phyloP scores from a whole-genome alignment of 2,797 vertebrate species.

The Micropoecilia bifurca region DNA sequence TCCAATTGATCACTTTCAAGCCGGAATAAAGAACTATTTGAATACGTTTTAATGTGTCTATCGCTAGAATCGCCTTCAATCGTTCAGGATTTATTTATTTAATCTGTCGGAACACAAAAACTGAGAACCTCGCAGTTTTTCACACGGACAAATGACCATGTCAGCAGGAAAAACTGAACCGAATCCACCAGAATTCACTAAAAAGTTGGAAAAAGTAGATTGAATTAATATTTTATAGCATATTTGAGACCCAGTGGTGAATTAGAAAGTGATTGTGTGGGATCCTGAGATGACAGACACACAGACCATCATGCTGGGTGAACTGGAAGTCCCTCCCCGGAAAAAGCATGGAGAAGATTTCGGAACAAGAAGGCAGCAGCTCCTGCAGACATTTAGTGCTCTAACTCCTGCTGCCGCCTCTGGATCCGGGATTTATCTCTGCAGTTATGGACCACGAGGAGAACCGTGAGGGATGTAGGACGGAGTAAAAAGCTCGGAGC shows the following conservation, averaged over 20 bases:
- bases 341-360: conserved; percentile 64
- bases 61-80: background rate
- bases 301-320: background rate
- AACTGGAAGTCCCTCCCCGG: conserved; percentile 79
- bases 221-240: background rate
- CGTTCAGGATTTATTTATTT: background rate
- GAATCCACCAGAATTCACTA: background rate
- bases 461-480: conserved; percentile 8
- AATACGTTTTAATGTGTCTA: background rate
- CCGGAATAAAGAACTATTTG: background rate
- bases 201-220: background rate
- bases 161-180: background rate
- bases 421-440: background rate
- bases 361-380: conserved; percentile 25
- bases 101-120: background rate
- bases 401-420: background rate
- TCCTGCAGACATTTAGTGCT: conserved; percentile 6
- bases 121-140: background rate
- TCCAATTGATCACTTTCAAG: background rate
- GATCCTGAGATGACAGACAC: background rate
- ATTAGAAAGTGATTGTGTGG: too few relatives aligned
- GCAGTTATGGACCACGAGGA: background rate
- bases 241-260: background rate
- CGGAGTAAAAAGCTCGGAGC: background rate
- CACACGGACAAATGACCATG: background rate